Base-by-base conservation (phyloP, 2,113 vertebrate genomes). In the Xenotilapia flavipinnis region DNA sequence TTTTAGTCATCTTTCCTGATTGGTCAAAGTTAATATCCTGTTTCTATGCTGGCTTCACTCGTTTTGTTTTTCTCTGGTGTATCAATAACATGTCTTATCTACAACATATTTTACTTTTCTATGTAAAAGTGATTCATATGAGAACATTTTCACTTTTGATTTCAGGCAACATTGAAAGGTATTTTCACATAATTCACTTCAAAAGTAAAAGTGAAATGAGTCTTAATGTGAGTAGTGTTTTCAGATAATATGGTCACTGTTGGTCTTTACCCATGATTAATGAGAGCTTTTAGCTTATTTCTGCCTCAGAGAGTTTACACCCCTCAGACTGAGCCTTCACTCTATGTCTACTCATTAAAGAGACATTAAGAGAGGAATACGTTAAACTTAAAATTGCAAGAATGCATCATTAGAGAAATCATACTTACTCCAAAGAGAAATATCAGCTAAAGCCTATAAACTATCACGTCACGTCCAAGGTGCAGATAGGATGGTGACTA, bases 311-410 rank as follows among this genome's bases (percentile, higher is more conserved):
- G 36, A 45, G 8, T 6, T 45, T 45, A 7, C 14, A 17, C 3
- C 8, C 68, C 40, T 28, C 70, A 31, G 23, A 12, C 23, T 49
- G 23, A 75, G 42, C 42, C 3, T 45, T 73, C 13, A 0, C 23
- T 49, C 23, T 19, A 6, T 75, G 23, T 75, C 42, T 75, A 19
- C 70, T 75, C 70, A 75, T 49, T 45, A 75, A 28, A 31, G 70
- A 19, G 23, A 47, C 42, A 49, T 31, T 49, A 45, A 31, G 70
- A 77, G 70, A 77, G 26, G 23, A 49, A 77, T 12, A 49, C 0
- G 0, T 12, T 28, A 0, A 49, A 0, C 23, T 31, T 49, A 7
- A 77, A 49, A 31, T 19, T 49, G 40, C 21, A 28, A 75, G 40
- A 26, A 15, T 73, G 21, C 23, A 17, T 75, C 14, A 12, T 26